Percentiles rank a stretch among this genome's conserved stretches.
Evolutionary conservation across 1,140 invertebrate genomes (phyloP).

Genomic region (Drosophila simulans): DNA sequence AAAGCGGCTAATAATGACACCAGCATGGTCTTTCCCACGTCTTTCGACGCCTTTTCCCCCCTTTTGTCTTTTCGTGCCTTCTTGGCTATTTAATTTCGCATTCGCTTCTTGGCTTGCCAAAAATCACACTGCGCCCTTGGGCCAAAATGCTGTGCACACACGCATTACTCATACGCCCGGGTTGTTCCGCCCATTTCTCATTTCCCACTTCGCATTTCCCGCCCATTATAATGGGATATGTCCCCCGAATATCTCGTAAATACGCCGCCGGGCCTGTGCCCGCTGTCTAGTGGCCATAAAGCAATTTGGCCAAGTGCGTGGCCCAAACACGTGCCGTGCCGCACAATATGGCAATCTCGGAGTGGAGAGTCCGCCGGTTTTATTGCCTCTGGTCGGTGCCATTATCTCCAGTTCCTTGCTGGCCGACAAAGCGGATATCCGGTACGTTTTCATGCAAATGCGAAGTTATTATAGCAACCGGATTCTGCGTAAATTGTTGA

Average conservation of each 20-base stretch:
- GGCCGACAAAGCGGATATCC: conserved; percentile 14
- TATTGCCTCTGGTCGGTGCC: conserved; percentile 54
- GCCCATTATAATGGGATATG: conserved; percentile 22
- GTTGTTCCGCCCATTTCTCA: conserved; percentile 12
- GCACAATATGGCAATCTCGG: conserved; percentile 9
- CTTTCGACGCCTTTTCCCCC: background rate
- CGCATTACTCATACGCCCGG: conserved; percentile 64
- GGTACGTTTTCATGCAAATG: conserved; percentile 21
- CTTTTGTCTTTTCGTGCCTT: background rate
- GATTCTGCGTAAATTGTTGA: background rate
- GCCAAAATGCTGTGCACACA: conserved; percentile 23
- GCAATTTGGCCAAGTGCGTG: conserved; percentile 59
- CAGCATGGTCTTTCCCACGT: background rate
- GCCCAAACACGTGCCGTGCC: conserved; percentile 44
- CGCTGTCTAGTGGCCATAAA: conserved; percentile 44
- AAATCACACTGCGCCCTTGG: conserved; percentile 59
- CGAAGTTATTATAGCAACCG: background rate
- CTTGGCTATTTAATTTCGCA: conserved; percentile 64
- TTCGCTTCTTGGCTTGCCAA: conserved; percentile 63
- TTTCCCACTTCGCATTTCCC: conserved; percentile 6
- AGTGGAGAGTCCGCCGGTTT: conserved; percentile 36
- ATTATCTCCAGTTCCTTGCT: conserved; percentile 44
- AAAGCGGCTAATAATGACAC: conserved; percentile 44
- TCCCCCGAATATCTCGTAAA: conserved; percentile 20
- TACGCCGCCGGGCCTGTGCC: conserved; percentile 34